Evolutionary conservation across 2,888 invertebrate species (phyloP).

Genomic region (Lydus trimaculatus): DNA sequence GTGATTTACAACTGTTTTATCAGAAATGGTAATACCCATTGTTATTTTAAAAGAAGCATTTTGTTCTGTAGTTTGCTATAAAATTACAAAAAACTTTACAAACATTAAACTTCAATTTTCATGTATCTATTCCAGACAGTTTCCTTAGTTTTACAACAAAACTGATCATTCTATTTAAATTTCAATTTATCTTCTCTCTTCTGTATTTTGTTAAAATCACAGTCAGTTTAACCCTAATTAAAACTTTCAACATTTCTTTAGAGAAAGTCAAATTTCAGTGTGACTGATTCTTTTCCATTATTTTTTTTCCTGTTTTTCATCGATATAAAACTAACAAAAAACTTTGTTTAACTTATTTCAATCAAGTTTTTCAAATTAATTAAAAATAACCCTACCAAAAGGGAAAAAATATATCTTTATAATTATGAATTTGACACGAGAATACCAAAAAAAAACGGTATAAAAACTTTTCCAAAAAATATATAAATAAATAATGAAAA

Average conservation of each 20-base stretch:
- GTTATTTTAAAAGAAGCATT: constrained; percentile 24
- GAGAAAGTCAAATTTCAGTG: not conserved
- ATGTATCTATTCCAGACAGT: not conserved
- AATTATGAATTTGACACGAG: not conserved
- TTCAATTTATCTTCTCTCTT: no score
- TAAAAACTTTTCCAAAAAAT: not conserved
- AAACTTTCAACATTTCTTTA: constrained; percentile 8
- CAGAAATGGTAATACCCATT: constrained; percentile 20
- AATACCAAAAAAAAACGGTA: not conserved
- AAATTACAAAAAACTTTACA: constrained; percentile 21
- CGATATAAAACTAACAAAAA: not conserved
- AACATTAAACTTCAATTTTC: constrained; percentile 21
- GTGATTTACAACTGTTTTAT: constrained; percentile 30
- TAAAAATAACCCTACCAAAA: not conserved
- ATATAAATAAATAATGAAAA: not conserved
- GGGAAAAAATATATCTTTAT: not conserved
- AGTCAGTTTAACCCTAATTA: constrained; percentile 9
- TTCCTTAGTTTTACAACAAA: constrained; percentile 1
- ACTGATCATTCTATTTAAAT: constrained; percentile 17
- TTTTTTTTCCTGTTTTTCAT: no score
- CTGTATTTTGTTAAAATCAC: constrained; percentile 1
- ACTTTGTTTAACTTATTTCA: not conserved
- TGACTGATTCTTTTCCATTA: not conserved
- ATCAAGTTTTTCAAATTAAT: not conserved
- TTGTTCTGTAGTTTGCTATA: constrained; percentile 22